Percentiles rank a stretch among this genome's conserved stretches.
phyloP scores from a whole-genome alignment of 37 sponge, comb jelly and placozoan genomes.

The Ephydatia muelleri region DNA sequence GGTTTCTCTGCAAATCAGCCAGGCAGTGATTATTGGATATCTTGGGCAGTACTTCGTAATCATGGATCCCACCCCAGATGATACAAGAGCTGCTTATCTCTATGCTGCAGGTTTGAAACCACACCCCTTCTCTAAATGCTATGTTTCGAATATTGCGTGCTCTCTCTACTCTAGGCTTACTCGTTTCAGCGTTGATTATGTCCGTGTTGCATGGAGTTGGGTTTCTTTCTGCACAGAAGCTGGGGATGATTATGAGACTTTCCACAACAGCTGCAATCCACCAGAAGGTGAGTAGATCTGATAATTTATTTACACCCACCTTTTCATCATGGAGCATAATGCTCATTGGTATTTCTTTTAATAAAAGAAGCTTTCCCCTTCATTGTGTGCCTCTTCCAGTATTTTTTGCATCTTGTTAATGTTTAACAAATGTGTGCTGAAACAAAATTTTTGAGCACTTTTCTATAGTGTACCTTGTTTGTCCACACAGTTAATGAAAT shows the following conservation, averaged over 20 bases:
- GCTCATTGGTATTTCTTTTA: too few relatives aligned
- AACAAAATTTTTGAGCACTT: too few relatives aligned
- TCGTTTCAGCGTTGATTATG: neutral
- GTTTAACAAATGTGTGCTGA: too few relatives aligned
- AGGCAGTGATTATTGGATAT: conserved; percentile 57
- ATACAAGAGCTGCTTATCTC: conserved; percentile 62
- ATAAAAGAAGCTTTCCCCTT: too few relatives aligned
- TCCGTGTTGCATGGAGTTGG: conserved; percentile 44
- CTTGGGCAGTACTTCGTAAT: conserved; percentile 60
- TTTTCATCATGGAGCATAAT: too few relatives aligned
- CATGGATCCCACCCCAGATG: conserved; percentile 16
- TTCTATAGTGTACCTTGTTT: too few relatives aligned
- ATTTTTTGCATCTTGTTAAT: too few relatives aligned
- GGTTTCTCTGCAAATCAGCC: conserved; percentile 41
- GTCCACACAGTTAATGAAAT: too few relatives aligned
- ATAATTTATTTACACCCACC: too few relatives aligned
- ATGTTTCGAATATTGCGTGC: too few relatives aligned
- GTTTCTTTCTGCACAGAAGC: conserved; percentile 54
- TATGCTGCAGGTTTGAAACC: conserved; percentile 43
- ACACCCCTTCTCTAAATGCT: neutral
- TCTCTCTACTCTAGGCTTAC: too few relatives aligned
- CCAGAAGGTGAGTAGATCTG: conserved; percentile 35
- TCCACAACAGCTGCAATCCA: conserved; percentile 66
- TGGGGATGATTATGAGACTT: conserved; percentile 66
- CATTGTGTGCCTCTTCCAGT: too few relatives aligned